Percentiles rank a stretch among this genome's conserved stretches.
phyloP scores from a whole-genome alignment of 2,888 invertebrate genomes.

The Sarcophaga subvicina region DNA sequence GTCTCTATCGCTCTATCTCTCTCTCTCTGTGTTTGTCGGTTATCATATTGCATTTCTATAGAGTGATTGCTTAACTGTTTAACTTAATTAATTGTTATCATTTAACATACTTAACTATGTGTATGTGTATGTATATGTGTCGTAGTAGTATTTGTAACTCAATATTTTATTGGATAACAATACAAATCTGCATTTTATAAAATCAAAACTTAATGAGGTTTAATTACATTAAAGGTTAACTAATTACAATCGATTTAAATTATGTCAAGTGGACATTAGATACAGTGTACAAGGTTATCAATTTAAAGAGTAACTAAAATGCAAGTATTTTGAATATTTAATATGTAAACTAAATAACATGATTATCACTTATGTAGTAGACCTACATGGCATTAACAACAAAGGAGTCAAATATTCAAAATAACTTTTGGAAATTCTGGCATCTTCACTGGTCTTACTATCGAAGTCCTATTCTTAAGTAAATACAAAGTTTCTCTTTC shows the following conservation, averaged over 20 bases:
- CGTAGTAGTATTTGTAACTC: conserved; percentile 17
- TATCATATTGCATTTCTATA: neutral
- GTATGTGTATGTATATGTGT: too few species aligned
- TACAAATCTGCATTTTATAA: neutral
- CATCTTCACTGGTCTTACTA: too few species aligned
- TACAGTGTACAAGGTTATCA: too few species aligned
- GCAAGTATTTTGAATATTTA: neutral
- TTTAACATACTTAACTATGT: too few species aligned
- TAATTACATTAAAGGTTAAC: conserved; percentile 12
- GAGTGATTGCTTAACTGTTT: conserved; percentile 32
- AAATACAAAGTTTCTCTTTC: too few species aligned
- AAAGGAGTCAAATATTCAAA: neutral
- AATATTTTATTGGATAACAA: conserved; percentile 13
- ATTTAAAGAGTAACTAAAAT: neutral
- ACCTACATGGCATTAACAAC: too few species aligned
- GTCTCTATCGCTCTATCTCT: neutral
- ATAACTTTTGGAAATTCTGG: neutral
- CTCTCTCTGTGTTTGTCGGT: neutral
- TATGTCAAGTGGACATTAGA: neutral
- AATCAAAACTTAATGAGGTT: conserved; percentile 14
- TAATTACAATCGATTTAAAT: neutral
- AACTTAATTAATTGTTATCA: conserved; percentile 29
- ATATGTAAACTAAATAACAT: neutral
- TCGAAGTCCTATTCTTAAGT: too few species aligned
- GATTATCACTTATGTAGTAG: neutral